Conservation (phyloP, 53 echinoderm and acorn worm species). For the Crossaster papposus region DNA sequence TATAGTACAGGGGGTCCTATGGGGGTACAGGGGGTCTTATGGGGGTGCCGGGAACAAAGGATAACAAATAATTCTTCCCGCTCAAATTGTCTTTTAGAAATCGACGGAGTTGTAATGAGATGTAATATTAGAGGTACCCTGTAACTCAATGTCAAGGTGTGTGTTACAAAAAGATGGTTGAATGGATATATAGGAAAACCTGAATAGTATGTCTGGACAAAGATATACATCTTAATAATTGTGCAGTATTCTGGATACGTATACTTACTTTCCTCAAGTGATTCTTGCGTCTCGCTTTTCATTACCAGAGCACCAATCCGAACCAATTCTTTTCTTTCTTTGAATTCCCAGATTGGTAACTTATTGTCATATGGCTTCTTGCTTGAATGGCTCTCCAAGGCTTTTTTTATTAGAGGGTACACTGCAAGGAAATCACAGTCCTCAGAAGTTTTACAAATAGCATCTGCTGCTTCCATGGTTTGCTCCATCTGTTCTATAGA, state of each 20-base stretch:
- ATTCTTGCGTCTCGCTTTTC: background rate
- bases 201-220: too few species aligned
- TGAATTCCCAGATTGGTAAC: constrained; percentile 2
- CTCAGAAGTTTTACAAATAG: background rate
- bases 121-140: too few species aligned
- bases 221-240: too few species aligned
- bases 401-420: background rate
- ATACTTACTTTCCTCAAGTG: background rate
- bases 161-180: too few species aligned
- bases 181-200: too few species aligned
- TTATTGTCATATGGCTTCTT: background rate
- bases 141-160: too few species aligned
- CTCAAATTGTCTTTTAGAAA: too few species aligned
- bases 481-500: constrained; percentile 5
- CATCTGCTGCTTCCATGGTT: background rate
- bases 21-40: too few species aligned
- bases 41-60: too few species aligned
- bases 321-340: background rate
- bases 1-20: too few species aligned
- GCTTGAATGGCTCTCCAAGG: background rate
- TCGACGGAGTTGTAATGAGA: too few species aligned
- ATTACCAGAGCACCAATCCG: background rate
- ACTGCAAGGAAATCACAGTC: constrained; percentile 26
- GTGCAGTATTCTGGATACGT: background rate
- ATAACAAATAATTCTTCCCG: too few species aligned